phyloP scores from a whole-genome alignment of 2,113 vertebrate species.

The Pampusana beccarii region DNA sequence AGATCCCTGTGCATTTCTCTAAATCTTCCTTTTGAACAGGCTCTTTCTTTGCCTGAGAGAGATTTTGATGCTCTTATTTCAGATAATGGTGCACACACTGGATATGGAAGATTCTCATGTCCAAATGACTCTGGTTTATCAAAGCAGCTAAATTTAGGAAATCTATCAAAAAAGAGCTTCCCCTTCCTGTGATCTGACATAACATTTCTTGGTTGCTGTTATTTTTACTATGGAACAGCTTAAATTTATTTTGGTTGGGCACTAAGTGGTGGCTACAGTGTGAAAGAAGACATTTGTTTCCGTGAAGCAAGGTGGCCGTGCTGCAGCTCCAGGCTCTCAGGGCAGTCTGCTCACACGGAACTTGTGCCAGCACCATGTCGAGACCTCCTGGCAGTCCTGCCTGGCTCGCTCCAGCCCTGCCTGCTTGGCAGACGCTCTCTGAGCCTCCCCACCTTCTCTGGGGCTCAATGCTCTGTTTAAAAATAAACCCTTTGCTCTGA shows the following conservation, averaged over 20 bases:
- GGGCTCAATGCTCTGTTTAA: not conserved
- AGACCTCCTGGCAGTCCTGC: not conserved
- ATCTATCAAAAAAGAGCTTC: not conserved
- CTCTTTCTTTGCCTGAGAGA: not conserved
- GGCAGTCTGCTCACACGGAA: not conserved
- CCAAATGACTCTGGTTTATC: not conserved
- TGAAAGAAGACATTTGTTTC: not conserved
- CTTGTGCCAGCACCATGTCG: rapidly evolving
- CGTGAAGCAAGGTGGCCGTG: rapidly evolving
- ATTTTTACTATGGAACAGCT: not conserved
- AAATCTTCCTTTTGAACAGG: not conserved
- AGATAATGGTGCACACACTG: not conserved
- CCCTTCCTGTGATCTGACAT: constrained; percentile 8
- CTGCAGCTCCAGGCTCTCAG: not conserved
- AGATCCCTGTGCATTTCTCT: not conserved
- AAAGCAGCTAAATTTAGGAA: constrained; percentile 17
- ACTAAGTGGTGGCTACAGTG: not conserved
- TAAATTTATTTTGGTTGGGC: not conserved
- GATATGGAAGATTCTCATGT: not conserved
- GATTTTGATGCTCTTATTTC: constrained; percentile 6
- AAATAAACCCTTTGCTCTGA: not conserved
- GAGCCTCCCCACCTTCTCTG: not conserved
- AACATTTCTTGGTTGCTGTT: not conserved
- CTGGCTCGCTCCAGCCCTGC: rapidly evolving
- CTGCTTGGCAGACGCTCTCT: not conserved